Percentiles rank a stretch among this genome's conserved stretches.
Conservation (phyloP, 2,888 invertebrate genomes). For the Caenorhabditis zanzibari region DNA sequence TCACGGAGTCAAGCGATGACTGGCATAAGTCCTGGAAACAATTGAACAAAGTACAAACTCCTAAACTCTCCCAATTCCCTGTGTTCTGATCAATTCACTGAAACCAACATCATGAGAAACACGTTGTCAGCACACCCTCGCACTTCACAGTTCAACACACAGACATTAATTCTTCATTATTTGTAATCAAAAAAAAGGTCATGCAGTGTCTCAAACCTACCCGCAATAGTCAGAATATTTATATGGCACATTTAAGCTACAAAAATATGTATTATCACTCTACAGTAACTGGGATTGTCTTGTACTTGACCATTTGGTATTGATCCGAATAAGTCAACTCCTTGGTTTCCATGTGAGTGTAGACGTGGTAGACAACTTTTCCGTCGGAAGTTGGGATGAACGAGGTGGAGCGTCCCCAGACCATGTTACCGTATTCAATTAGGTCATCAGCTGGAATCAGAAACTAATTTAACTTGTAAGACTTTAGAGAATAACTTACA, state of each 20-base stretch:
- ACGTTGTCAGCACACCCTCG: slow-evolving; percentile 47
- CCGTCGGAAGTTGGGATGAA: slow-evolving; percentile 75
- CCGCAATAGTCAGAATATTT: slow-evolving; percentile 59
- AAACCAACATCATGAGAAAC: slow-evolving; percentile 4
- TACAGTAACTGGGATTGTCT: slow-evolving; percentile 33
- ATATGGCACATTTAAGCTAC: slow-evolving; percentile 43
- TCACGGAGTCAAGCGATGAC: too few relatives aligned
- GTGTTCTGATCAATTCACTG: slow-evolving; percentile 11
- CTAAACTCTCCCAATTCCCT: too few relatives aligned
- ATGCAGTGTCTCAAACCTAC: slow-evolving; percentile 5
- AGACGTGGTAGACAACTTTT: slow-evolving; percentile 63
- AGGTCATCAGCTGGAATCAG: slow-evolving; percentile 73
- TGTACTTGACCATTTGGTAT: slow-evolving; percentile 62
- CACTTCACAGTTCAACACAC: slow-evolving; percentile 46
- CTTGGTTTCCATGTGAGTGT: slow-evolving; percentile 78
- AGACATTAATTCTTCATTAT: not conserved
- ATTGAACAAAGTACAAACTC: too few relatives aligned
- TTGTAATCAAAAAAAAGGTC: slow-evolving; percentile 19
- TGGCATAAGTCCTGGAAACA: too few relatives aligned
- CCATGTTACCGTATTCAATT: slow-evolving; percentile 74
- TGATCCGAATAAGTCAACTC: slow-evolving; percentile 75
- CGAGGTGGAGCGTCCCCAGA: slow-evolving; percentile 76
- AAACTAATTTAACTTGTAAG: too few relatives aligned
- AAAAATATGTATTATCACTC: not conserved
- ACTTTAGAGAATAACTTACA: slow-evolving; percentile 44